phyloP scores from a whole-genome alignment of 92 coral and sea anemone genomes.

The Palythoa caribaeorum region DNA sequence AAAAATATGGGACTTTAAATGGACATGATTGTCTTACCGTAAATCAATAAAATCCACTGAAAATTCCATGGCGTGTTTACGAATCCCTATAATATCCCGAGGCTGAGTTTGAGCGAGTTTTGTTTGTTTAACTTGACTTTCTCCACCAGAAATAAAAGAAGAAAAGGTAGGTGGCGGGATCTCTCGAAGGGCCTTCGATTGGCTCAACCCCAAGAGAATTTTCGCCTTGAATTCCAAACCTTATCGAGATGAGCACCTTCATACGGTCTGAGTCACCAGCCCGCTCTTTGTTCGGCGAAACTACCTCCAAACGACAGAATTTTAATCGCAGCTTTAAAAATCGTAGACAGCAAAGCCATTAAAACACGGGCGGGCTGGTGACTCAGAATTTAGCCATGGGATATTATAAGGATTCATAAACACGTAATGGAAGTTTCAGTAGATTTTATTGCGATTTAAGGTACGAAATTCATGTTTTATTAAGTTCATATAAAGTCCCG shows the following conservation, averaged over 20 bases:
- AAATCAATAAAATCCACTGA: no score
- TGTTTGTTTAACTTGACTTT: neutral
- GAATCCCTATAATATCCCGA: neutral
- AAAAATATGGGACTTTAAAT: no score
- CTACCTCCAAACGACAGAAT: neutral
- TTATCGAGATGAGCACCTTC: neutral
- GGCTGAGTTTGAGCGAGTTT: no score
- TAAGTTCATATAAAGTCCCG: no score
- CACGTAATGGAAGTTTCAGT: no score
- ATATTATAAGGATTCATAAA: no score
- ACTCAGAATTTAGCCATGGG: no score
- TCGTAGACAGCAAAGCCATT: neutral
- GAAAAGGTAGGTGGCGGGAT: neutral
- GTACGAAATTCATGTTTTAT: no score
- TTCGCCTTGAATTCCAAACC: no score
- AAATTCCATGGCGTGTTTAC: no score
- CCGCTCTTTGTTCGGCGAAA: neutral
- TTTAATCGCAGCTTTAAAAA: neutral
- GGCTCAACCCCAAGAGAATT: neutral
- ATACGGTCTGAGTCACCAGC: constrained; percentile 1
- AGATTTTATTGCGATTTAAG: no score
- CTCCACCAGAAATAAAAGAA: neutral
- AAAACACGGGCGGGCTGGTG: neutral
- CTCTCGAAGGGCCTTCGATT: neutral
- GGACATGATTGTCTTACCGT: no score